These are phyloP conservation scores for Hirudo medicinalis DNA, from an alignment of 1,140 invertebrate species.

Conservation along the genomic window DNA sequence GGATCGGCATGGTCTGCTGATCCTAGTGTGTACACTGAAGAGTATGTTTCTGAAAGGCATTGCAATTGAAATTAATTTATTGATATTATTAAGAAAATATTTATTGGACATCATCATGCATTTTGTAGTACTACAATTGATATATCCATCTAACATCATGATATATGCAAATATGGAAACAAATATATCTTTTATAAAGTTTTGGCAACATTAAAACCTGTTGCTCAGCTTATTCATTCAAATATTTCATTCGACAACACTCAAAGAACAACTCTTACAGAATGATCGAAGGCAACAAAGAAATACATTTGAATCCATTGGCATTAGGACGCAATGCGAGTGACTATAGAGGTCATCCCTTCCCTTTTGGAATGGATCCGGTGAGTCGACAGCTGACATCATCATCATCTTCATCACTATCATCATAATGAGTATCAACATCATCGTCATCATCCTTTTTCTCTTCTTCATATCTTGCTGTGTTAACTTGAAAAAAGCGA, in stretches of 20 bases:
- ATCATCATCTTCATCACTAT: too few species aligned
- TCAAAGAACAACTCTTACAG: not conserved
- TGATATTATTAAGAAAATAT: too few species aligned
- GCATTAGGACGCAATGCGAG: not conserved
- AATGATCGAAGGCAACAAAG: not conserved
- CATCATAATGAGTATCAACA: too few species aligned
- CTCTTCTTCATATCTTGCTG: too few species aligned
- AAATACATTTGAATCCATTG: conserved; percentile 4
- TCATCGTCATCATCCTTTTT: too few species aligned
- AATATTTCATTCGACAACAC: too few species aligned
- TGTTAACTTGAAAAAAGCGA: too few species aligned
- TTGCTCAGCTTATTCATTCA: too few species aligned
- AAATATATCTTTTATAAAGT: too few species aligned
- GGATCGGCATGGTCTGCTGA: conserved; percentile 62
- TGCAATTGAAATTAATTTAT: not conserved
- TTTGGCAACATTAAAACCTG: too few species aligned
- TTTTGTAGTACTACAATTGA: not conserved
- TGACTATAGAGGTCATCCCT: conserved; percentile 26
- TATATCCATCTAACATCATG: too few species aligned
- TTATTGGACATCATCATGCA: not conserved
- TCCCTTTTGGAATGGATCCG: conserved; percentile 40
- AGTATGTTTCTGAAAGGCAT: not conserved
- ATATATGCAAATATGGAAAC: too few species aligned
- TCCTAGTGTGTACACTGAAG: not conserved
- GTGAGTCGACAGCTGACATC: conserved; percentile 21